Evolutionary conservation across 2,797 vertebrate genomes (phyloP).

Genomic region (Salarias fasciatus): DNA sequence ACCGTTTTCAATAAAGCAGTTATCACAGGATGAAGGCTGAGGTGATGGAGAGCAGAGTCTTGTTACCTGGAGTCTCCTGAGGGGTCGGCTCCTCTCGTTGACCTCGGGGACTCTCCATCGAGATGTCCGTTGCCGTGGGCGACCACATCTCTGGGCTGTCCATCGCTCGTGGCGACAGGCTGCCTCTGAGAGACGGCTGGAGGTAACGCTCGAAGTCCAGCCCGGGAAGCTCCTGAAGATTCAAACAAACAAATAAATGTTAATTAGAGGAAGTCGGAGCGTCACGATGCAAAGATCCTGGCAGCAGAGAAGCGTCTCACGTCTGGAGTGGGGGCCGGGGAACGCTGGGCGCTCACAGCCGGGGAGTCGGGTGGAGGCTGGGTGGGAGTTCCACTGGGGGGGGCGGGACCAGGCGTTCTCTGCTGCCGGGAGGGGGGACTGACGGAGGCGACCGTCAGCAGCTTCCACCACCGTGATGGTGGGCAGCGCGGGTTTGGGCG

Average conservation of each 20-base stretch:
- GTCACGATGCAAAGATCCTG: accelerated
- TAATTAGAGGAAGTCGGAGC: not conserved
- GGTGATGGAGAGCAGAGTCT: no score
- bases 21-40: no score
- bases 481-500: not conserved
- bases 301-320: not conserved
- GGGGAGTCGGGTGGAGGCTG: conserved; percentile 18
- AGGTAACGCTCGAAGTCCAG: conserved; percentile 84
- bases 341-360: conserved; percentile 31
- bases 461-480: conserved; percentile 16
- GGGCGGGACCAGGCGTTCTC: conserved; percentile 41
- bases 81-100: conserved; percentile 32
- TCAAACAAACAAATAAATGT: not conserved
- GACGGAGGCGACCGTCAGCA: not conserved
- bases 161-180: conserved; percentile 53
- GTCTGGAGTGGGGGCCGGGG: conserved; percentile 54
- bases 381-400: conserved; percentile 36
- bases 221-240: conserved; percentile 62
- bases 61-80: conserved; percentile 52
- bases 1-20: no score
- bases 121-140: conserved; percentile 65
- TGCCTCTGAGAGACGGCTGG: conserved; percentile 67
- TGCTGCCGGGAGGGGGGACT: conserved; percentile 4
- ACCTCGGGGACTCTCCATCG: conserved; percentile 78
- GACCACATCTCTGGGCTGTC: conserved; percentile 57